These are phyloP conservation scores for Cladorhizidae sp. DNA, from an alignment of 37 sponge, comb jelly and placozoan genomes.

Conservation along the genomic window DNA sequence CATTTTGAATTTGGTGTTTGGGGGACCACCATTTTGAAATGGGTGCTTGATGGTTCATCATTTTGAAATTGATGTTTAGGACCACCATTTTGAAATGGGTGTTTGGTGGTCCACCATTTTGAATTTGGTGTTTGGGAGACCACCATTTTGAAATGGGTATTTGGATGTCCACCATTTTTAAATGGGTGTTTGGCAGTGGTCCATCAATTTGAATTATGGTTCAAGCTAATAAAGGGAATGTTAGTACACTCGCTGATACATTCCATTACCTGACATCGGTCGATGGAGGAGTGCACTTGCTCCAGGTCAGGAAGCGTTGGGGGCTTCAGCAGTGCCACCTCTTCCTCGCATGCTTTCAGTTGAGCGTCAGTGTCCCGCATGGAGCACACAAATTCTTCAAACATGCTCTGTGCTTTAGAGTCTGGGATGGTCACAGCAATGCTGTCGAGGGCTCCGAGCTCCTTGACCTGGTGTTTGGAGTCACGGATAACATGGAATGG, in stretches of 20 bases:
- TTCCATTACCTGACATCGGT: conserved; percentile 38
- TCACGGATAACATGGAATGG: background rate
- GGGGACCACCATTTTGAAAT: too few species aligned
- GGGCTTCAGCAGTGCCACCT: conserved; percentile 9
- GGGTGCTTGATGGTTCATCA: too few species aligned
- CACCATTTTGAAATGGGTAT: background rate
- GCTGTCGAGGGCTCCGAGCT: background rate
- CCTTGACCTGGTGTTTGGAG: background rate
- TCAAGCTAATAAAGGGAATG: too few species aligned
- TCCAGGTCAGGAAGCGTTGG: conserved; percentile 31
- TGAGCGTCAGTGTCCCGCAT: conserved; percentile 9
- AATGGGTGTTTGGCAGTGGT: too few species aligned
- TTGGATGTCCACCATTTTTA: too few species aligned
- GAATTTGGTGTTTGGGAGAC: too few species aligned
- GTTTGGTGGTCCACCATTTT: too few species aligned
- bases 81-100: too few species aligned
- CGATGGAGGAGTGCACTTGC: conserved; percentile 17
- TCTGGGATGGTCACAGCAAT: background rate
- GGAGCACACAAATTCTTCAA: background rate
- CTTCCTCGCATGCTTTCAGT: conserved; percentile 10
- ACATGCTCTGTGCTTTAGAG: background rate
- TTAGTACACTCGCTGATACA: too few species aligned
- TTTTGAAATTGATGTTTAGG: too few species aligned
- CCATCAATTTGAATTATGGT: too few species aligned
- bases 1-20: too few species aligned